Evolutionary conservation across 2,888 invertebrate genomes (phyloP), one percentile per base, ranked within the genome.

Genomic region (Nephrotoma guestfalica): DNA sequence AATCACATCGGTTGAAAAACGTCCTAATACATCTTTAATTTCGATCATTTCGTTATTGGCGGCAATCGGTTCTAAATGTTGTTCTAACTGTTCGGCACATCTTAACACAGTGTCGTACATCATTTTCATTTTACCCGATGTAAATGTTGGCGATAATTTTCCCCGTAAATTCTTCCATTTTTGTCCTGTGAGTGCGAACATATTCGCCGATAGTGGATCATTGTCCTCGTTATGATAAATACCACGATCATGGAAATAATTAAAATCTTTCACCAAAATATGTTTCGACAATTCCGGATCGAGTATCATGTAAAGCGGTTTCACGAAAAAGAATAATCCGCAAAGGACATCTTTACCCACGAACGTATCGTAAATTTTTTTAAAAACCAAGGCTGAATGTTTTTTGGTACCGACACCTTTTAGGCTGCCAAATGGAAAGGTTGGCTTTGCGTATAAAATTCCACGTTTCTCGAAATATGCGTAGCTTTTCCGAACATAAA

Each of bases 191-290:
- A 30, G 30, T 2, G 30, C 30, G 2, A 91, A 88, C 6, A 92
- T 88, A 87, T 91, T 89, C 0, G 88, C 90, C 0, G 89, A 88
- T 2, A 92, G 47, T 0, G 92, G 91, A 88, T 91, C 91, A 30
- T 89, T 89, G 7, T 88, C 87, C 6, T 90, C 90, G 87, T 91
- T 90, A 13, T 88, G 86, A n/a, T 88, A 90, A 41, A 91, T 87
- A 0, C 90, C 90, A 6, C 91, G 90, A 88, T 91, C 90, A 7
- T 89, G 88, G 87, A 92, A 92, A 85, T 90, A 89, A 0, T 88
- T 86, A 87, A 92, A 92, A 87, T 92, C 92, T 83, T 89, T 90
- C 6, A 91, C 89, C 45, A 92, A 87, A n/a, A 91, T 88, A 13
- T 88, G 45, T 83, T 89, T 89, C 0, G 91, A 88, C 6, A 91